phyloP scores from a whole-genome alignment of 2,113 vertebrate genomes.

The Otocyon megalotis region DNA sequence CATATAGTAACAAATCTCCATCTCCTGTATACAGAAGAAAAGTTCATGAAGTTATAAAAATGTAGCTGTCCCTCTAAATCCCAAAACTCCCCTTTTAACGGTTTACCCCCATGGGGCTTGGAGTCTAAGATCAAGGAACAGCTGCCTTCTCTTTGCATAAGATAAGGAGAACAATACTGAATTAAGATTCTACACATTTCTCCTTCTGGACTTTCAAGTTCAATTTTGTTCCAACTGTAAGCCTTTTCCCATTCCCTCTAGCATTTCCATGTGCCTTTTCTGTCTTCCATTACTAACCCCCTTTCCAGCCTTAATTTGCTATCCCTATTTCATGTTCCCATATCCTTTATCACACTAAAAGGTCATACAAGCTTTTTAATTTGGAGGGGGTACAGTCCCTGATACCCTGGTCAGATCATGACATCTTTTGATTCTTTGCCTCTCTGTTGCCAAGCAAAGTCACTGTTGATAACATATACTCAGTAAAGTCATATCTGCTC shows the following conservation, averaged over 20 bases:
- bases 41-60: not conserved
- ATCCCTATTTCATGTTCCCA: not conserved
- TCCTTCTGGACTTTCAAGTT: not conserved
- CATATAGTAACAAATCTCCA: slow-evolving; percentile 17
- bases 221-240: not conserved
- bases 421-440: not conserved
- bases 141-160: not conserved
- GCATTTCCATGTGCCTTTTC: not conserved
- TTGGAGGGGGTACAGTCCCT: not conserved
- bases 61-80: not conserved
- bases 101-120: not conserved
- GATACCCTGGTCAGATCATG: not conserved
- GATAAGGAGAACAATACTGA: not conserved
- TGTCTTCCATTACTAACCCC: not conserved
- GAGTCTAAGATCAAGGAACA: not conserved
- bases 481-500: not conserved
- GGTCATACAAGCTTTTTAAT: not conserved
- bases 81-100: not conserved
- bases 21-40: not conserved
- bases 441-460: not conserved
- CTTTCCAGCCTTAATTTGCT: not conserved
- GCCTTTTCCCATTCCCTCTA: not conserved
- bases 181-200: not conserved
- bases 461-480: not conserved
- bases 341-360: not conserved